Evolutionary conservation across 2,888 invertebrate genomes (phyloP).

Genomic region (Andrena praecox): DNA sequence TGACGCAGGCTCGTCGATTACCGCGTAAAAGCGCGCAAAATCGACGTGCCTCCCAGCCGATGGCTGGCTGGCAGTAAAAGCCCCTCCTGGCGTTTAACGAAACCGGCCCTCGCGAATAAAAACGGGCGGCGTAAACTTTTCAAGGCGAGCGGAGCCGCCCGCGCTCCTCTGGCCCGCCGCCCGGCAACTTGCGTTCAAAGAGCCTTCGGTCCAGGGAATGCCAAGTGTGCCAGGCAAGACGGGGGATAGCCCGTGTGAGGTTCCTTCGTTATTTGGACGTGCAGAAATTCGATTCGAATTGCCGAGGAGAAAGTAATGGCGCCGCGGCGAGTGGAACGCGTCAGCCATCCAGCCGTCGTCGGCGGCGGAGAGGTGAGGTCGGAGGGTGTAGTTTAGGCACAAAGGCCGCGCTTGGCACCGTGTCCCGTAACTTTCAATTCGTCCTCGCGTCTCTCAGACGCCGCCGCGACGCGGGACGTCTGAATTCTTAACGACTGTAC

Average conservation of each 20-base stretch:
- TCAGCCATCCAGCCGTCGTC: background rate
- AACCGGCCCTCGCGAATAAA: slow-evolving; percentile 37
- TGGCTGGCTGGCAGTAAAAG: slow-evolving; percentile 28
- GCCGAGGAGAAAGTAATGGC: background rate
- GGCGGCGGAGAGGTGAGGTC: slow-evolving; percentile 13
- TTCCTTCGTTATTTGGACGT: background rate
- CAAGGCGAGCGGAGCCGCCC: background rate
- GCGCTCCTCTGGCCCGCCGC: too few species aligned
- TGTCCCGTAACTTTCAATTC: slow-evolving; percentile 63
- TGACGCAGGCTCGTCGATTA: slow-evolving; percentile 47
- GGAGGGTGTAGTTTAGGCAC: slow-evolving; percentile 11
- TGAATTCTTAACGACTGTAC: slow-evolving; percentile 70
- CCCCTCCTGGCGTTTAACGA: slow-evolving; percentile 27
- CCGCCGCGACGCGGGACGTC: slow-evolving; percentile 37
- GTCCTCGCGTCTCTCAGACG: slow-evolving; percentile 45
- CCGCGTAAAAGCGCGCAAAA: slow-evolving; percentile 60
- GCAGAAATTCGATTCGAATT: background rate
- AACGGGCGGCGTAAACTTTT: slow-evolving; percentile 20
- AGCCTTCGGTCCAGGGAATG: too few species aligned
- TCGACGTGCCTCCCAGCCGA: slow-evolving; percentile 15
- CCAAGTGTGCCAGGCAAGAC: too few species aligned
- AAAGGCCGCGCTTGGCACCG: slow-evolving; percentile 45
- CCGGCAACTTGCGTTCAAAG: too few species aligned
- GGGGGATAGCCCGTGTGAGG: too few species aligned
- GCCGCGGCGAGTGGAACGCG: background rate